These are phyloP conservation scores for Latheticus oryzae DNA, from an alignment of 2,888 invertebrate species.

Conservation along the genomic window DNA sequence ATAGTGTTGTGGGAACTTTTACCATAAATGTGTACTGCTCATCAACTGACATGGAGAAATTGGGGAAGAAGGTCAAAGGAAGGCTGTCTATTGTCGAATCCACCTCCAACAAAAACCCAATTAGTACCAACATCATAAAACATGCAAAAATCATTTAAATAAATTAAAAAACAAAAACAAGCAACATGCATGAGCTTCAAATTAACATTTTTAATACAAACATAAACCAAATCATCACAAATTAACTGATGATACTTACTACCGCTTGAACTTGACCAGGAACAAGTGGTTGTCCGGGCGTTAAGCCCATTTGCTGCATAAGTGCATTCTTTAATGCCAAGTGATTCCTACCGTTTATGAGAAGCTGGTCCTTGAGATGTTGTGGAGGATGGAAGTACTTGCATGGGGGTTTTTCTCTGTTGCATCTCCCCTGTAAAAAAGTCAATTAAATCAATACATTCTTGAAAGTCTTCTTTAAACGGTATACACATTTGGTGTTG, in stretches of 20 bases:
- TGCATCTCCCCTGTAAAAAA: slow-evolving; percentile 96
- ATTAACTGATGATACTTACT: slow-evolving; percentile 76
- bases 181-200: slow-evolving; percentile 25
- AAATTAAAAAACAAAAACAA: slow-evolving; percentile 41
- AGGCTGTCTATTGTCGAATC: slow-evolving; percentile 70
- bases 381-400: slow-evolving; percentile 99
- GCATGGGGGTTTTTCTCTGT: slow-evolving; percentile 99
- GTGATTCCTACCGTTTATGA: slow-evolving; percentile 99
- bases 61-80: slow-evolving; percentile 67
- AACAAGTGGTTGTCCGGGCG: slow-evolving; percentile 90
- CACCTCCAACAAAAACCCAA: slow-evolving; percentile 66
- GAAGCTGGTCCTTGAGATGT: slow-evolving; percentile 98
- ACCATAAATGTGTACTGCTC: slow-evolving; percentile 67
- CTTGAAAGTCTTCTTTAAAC: no score
- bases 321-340: slow-evolving; percentile 98
- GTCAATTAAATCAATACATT: no score
- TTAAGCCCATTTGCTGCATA: slow-evolving; percentile 96
- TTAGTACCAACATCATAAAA: slow-evolving; percentile 56
- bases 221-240: background rate
- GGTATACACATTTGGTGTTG: no score
- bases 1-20: no score
- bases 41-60: slow-evolving; percentile 65
- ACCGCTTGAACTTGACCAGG: slow-evolving; percentile 94
- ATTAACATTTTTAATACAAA: slow-evolving; percentile 12
- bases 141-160: slow-evolving; percentile 36